Conservation (phyloP, 2,888 invertebrate genomes). For the Tridacna crocea region DNA sequence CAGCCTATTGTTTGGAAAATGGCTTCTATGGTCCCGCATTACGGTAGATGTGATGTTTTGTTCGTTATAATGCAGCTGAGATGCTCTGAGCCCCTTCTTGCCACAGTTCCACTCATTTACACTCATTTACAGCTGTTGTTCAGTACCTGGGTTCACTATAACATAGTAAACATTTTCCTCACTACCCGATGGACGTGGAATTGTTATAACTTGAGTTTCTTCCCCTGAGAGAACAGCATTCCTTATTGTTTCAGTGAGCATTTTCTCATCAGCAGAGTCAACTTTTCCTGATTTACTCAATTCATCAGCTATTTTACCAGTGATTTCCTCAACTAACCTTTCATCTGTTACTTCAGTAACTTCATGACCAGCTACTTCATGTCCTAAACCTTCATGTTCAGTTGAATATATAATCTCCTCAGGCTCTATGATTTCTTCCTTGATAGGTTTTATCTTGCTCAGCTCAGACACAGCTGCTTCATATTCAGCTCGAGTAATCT, state of each 20-base stretch:
- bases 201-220: constrained; percentile 24
- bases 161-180: constrained; percentile 23
- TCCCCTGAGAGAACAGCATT: constrained; percentile 6
- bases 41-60: too few relatives aligned
- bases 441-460: neutral
- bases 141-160: constrained; percentile 8
- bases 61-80: too few relatives aligned
- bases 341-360: constrained; percentile 20
- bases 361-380: neutral
- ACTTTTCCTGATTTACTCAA: constrained; percentile 9
- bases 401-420: neutral
- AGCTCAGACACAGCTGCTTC: neutral
- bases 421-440: neutral
- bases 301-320: constrained; percentile 14
- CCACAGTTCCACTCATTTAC: too few relatives aligned
- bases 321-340: constrained; percentile 15
- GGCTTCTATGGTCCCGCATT: too few relatives aligned
- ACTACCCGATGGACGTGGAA: neutral
- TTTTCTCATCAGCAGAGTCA: constrained; percentile 10
- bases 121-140: neutral
- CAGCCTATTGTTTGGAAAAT: too few relatives aligned
- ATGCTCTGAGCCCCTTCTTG: too few relatives aligned
- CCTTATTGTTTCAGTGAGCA: constrained; percentile 13
- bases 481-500: constrained; percentile 14
- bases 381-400: neutral